Base-by-base conservation (phyloP, 1,140 invertebrate genomes). In the Drosophila guanche region DNA sequence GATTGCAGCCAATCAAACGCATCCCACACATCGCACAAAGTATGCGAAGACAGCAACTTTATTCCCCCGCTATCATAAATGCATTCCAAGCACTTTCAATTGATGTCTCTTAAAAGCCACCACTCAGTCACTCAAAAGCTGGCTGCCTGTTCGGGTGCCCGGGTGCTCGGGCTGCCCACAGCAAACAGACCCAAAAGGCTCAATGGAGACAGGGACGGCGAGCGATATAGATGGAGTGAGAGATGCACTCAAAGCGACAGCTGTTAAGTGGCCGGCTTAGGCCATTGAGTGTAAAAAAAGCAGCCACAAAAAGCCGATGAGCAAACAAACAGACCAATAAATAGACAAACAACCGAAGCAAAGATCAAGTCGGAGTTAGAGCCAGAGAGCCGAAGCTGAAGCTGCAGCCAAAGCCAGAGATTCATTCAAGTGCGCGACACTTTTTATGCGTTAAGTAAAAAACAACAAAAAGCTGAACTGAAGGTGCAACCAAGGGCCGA, bases 311-410 rank as follows among this genome's bases (percentile, higher is more conserved):
- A 63, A 86, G 53, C 54, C 69, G 72, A 67, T 54, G 54, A 59
- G 57, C 69, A 67, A 75, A 77, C 79, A 79, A 80, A 85, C 80
- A 81, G 77, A 80, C 63, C 76, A 75, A 86, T 77, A 86, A 81
- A 78, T 61, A 86, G 66, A 85, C 83, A 85, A 81, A 86, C 81
- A 85, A 86, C 53, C 76, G 80, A 84, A 85, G 76, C 80, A 76
- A 41, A 79, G 76, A 59, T 56, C 55, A 62, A 69, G 67, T 50
- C 33, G 33, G 10, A 37, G 33, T 10, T 1, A 37, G 33, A 37
- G 33, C 3, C 33, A 37, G 5, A 27, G 10, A 37, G 3, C 33
- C 10, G 10, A 12, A 37, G 29, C 29, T 33, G 29, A 8, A 33
- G 5, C 20, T 16, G 7, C 16, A 59, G 41, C 37, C 51, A 52